Conservation (phyloP, 2,113 vertebrate species). For the Saguinus imperator region DNA sequence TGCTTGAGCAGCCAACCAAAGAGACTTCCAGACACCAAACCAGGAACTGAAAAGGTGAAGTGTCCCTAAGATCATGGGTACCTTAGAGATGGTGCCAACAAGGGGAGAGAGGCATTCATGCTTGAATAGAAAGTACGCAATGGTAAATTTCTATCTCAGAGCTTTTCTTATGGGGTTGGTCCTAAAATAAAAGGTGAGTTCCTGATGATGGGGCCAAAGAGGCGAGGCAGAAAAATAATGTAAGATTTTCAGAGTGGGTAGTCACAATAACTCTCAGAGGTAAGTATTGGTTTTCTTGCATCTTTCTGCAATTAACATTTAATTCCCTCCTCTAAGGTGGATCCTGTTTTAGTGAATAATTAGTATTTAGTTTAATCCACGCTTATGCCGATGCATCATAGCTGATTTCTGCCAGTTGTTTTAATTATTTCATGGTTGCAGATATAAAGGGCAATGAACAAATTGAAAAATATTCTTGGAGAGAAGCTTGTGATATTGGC, state of each 20-base stretch:
- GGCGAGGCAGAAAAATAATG: background rate
- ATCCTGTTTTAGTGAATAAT: conserved; percentile 45
- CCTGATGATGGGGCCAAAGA: background rate
- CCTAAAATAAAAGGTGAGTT: background rate
- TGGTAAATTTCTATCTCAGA: background rate
- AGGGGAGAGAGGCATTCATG: rapidly evolving
- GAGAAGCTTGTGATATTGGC: background rate
- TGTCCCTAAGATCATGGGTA: background rate
- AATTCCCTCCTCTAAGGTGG: conserved; percentile 53
- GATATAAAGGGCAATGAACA: conserved; percentile 51
- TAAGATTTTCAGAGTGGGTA: background rate
- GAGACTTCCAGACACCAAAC: background rate
- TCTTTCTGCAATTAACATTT: conserved; percentile 12
- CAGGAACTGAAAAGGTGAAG: background rate
- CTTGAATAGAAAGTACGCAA: background rate
- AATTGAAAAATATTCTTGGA: background rate
- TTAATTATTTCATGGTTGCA: conserved; percentile 33
- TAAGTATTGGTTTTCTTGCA: background rate
- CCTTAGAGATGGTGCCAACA: no score
- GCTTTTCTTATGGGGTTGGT: background rate
- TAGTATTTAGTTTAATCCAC: conserved; percentile 51
- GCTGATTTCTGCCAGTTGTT: conserved; percentile 5
- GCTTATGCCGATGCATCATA: background rate
- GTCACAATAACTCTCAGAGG: background rate
- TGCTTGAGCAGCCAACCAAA: background rate